Conservation (phyloP, 2,888 invertebrate species). For the Rhopalosiphum nymphaeae region DNA sequence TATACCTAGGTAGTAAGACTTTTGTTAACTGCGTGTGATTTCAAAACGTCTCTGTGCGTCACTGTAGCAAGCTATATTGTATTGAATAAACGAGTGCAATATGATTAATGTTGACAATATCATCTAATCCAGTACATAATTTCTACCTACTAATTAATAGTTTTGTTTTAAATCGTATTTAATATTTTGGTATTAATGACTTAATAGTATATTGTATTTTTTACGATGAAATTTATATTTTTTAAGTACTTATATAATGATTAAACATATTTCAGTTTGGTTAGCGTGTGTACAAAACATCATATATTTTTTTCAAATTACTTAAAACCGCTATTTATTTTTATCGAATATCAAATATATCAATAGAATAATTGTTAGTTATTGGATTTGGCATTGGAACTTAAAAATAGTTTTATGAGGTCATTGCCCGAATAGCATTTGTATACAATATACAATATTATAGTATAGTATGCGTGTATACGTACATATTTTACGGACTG, state of each 20-base stretch:
- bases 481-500: neutral
- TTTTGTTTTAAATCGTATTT: neutral
- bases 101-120: neutral
- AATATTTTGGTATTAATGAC: neutral
- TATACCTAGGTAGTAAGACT: too few species aligned
- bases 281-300: neutral
- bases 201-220: neutral
- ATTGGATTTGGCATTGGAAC: neutral
- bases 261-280: neutral
- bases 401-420: neutral
- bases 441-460: neutral
- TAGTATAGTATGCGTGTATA: neutral
- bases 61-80: too few species aligned
- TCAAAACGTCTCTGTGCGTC: too few species aligned
- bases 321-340: neutral
- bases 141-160: neutral
- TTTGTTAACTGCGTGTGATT: too few species aligned
- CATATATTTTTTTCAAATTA: neutral
- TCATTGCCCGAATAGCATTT: neutral
- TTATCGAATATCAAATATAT: neutral
- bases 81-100: neutral
- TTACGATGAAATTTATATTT: neutral
- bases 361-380: neutral
- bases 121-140: neutral
- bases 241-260: neutral